phyloP scores from a whole-genome alignment of 2,797 vertebrate genomes.

The Macropodus opercularis region DNA sequence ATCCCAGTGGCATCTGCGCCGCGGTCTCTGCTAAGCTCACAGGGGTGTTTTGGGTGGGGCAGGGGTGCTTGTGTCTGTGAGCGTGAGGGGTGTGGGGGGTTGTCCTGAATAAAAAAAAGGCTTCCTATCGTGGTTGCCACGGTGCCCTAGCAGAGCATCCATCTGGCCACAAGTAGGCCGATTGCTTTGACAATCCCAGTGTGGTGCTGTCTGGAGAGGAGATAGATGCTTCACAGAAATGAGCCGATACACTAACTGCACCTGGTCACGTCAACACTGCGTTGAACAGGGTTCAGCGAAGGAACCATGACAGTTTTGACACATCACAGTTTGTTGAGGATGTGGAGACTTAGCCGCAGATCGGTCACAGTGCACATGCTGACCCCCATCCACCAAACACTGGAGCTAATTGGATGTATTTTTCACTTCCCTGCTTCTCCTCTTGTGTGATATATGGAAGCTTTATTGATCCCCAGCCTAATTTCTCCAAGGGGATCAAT shows the following conservation, averaged over 20 bases:
- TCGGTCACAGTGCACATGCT: no score
- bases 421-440: neutral
- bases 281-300: no score
- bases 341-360: no score
- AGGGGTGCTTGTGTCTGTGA: constrained; percentile 7
- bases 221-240: no score
- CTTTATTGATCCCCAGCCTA: constrained; percentile 33
- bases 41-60: constrained; percentile 16
- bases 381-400: no score
- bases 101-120: constrained; percentile 31
- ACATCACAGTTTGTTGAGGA: no score
- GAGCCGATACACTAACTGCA: no score
- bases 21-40: constrained; percentile 18
- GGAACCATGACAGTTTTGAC: no score
- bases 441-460: constrained; percentile 3
- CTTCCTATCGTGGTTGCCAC: constrained; percentile 56
- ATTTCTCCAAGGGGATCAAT: constrained; percentile 17
- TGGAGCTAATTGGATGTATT: neutral
- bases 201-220: constrained; percentile 66
- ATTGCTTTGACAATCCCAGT: constrained; percentile 79
- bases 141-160: constrained; percentile 58
- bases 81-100: constrained; percentile 14
- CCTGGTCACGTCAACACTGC: no score
- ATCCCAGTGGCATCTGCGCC: constrained; percentile 59
- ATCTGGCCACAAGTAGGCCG: constrained; percentile 71